Percentiles rank a stretch among this genome's conserved stretches.
Conservation (phyloP, 2,113 vertebrate genomes). For the Podarcis muralis region DNA sequence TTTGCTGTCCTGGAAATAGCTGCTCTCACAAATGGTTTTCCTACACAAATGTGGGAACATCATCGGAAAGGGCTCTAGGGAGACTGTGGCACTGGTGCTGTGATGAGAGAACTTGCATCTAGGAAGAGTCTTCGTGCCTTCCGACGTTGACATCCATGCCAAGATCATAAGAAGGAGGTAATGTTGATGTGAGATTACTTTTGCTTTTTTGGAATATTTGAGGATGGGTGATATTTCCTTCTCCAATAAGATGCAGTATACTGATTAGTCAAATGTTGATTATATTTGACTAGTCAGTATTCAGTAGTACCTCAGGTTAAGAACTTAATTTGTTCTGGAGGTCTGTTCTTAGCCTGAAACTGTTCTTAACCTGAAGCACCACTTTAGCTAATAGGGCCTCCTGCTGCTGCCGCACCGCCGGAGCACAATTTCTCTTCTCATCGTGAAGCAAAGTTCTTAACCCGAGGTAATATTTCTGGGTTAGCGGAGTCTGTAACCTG, state of each 20-base stretch:
- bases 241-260: not conserved
- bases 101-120: not conserved
- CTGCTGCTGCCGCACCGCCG: too few species aligned
- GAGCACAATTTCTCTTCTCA: too few species aligned
- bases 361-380: too few species aligned
- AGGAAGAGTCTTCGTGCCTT: not conserved
- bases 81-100: not conserved
- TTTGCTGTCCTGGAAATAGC: not conserved
- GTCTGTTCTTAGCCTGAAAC: too few species aligned
- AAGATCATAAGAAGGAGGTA: not conserved
- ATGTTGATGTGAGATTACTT: not conserved
- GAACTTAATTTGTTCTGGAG: too few species aligned
- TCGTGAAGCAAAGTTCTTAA: too few species aligned
- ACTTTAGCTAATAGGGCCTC: too few species aligned
- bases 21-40: not conserved
- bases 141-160: not conserved
- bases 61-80: not conserved
- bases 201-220: not conserved
- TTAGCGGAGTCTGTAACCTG: too few species aligned
- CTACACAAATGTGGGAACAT: not conserved
- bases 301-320: too few species aligned
- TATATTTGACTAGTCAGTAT: not conserved
- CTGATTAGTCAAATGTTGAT: not conserved
- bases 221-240: too few species aligned
- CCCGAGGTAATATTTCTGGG: too few species aligned